These are phyloP conservation scores for Sinocyclocheilus rhinocerous DNA, from an alignment of 2,113 vertebrate species.

Conservation along the genomic window DNA sequence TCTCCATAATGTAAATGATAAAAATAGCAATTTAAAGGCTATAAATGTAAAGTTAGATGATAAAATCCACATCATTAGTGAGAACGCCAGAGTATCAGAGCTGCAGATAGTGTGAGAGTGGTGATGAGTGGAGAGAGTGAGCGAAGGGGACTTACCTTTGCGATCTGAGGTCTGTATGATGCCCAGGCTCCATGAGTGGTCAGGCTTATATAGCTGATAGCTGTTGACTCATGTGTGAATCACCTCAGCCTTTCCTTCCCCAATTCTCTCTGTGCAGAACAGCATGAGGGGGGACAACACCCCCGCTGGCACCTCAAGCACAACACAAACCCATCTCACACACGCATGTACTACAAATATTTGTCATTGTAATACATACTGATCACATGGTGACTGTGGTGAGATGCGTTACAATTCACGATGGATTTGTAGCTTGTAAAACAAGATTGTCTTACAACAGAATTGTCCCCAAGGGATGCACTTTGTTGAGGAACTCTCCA, in stretches of 20 bases:
- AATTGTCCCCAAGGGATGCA: neutral
- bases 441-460: neutral
- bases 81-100: neutral
- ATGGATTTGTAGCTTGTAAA: neutral
- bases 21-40: neutral
- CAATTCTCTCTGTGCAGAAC: constrained; percentile 37
- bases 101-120: neutral
- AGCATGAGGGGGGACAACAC: constrained; percentile 15
- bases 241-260: constrained; percentile 53
- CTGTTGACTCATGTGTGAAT: constrained; percentile 62
- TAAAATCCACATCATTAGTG: neutral
- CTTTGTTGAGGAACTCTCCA: neutral
- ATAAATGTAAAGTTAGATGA: neutral
- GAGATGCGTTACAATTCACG: neutral
- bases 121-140: constrained; percentile 29
- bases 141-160: constrained; percentile 49
- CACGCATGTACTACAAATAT: constrained; percentile 1
- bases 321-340: constrained; percentile 35
- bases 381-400: neutral
- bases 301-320: constrained; percentile 6
- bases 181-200: constrained; percentile 55
- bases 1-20: neutral
- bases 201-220: constrained; percentile 59
- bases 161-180: constrained; percentile 54
- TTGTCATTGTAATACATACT: neutral